A percentile compares a stretch with the other conserved stretches of the same genome.
phyloP scores from a whole-genome alignment of 1,140 invertebrate species.

The Zophobas atratus region DNA sequence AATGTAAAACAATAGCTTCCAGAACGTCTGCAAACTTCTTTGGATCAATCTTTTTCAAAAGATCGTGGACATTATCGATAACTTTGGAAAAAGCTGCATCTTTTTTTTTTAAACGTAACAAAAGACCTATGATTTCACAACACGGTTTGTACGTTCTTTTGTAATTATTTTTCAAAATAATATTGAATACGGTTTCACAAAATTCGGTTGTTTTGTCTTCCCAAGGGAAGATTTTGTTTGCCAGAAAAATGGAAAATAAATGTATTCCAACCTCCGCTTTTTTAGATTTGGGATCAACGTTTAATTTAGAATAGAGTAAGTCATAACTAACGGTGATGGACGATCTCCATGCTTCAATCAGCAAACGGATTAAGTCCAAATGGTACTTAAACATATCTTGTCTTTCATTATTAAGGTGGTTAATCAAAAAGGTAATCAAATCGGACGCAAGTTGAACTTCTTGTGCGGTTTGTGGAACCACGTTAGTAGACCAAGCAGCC shows the following conservation, averaged over 20 bases:
- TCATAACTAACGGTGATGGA: conserved; percentile 69
- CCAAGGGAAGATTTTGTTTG: conserved; percentile 71
- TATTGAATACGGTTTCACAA: conserved; percentile 57
- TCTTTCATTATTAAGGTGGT: conserved; percentile 66
- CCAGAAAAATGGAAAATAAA: conserved; percentile 72
- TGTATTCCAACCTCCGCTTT: conserved; percentile 68
- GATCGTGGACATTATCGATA: background rate
- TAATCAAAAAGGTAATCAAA: conserved; percentile 67
- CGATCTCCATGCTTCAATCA: conserved; percentile 73
- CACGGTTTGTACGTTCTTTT: conserved; percentile 69
- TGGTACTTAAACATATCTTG: conserved; percentile 74
- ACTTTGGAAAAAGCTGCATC: background rate
- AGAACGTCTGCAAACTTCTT: conserved; percentile 65
- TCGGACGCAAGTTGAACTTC: conserved; percentile 53
- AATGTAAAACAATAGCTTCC: conserved; percentile 65
- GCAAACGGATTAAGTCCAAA: conserved; percentile 72
- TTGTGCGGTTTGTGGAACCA: conserved; percentile 42
- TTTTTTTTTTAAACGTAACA: conserved; percentile 66
- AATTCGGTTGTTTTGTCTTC: conserved; percentile 61
- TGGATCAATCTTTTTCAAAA: conserved; percentile 39
- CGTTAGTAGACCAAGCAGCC: conserved; percentile 52
- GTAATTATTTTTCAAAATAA: conserved; percentile 58
- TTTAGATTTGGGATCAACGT: conserved; percentile 18
- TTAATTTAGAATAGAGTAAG: conserved; percentile 27
- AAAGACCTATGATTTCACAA: conserved; percentile 76